Percentiles rank a stretch among this genome's conserved stretches.
phyloP scores from a whole-genome alignment of 2,888 invertebrate species.

The Drosophila hamatofila region DNA sequence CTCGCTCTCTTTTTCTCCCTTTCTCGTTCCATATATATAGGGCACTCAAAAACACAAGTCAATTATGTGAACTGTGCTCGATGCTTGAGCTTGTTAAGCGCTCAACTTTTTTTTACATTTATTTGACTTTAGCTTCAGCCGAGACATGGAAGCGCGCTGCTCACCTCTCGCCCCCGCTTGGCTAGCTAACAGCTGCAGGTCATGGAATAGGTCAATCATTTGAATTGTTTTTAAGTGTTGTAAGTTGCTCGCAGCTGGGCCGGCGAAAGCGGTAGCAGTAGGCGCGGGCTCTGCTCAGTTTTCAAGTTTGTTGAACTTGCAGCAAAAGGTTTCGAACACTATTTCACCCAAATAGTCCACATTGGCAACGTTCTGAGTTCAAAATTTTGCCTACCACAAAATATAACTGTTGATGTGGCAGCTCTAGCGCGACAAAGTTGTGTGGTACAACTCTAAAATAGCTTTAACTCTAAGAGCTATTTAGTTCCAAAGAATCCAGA shows the following conservation, averaged over 20 bases:
- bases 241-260: conserved; percentile 48
- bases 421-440: too few species aligned
- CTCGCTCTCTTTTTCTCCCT: neutral
- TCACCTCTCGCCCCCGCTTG: conserved; percentile 29
- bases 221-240: conserved; percentile 78
- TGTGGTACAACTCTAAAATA: neutral
- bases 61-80: conserved; percentile 61
- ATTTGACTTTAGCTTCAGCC: conserved; percentile 38
- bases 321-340: neutral
- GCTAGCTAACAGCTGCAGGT: conserved; percentile 45
- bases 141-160: conserved; percentile 33
- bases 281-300: neutral
- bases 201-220: conserved; percentile 77
- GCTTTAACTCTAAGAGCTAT: neutral
- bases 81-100: conserved; percentile 75
- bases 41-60: conserved; percentile 64
- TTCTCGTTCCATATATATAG: conserved; percentile 22
- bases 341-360: neutral
- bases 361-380: conserved; percentile 8
- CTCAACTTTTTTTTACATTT: conserved; percentile 28
- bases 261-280: conserved; percentile 1
- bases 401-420: neutral
- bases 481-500: neutral
- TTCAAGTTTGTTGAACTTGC: conserved; percentile 23
- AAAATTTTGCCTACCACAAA: neutral